Evolutionary conservation across 2,888 invertebrate genomes (phyloP).

Genomic region (Polia nebulosa): DNA sequence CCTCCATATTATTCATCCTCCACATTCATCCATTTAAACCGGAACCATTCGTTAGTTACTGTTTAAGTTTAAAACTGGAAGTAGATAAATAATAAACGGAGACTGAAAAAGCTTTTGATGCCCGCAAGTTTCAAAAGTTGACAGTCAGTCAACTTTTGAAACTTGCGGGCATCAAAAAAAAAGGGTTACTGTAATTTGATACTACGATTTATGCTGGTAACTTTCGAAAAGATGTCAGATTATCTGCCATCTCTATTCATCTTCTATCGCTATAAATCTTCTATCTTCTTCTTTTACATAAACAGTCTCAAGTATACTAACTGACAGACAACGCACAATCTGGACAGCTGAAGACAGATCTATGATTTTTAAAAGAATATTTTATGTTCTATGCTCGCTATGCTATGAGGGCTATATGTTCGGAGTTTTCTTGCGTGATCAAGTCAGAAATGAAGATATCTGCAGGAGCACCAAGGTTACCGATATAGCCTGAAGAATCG

Average conservation of each 20-base stretch:
- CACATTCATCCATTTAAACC: neutral
- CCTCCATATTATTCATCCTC: neutral
- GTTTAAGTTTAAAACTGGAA: slow-evolving; percentile 39
- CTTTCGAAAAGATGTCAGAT: too few species aligned
- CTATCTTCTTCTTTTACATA: neutral
- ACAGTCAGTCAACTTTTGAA: too few species aligned
- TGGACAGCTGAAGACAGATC: neutral
- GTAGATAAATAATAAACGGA: slow-evolving; percentile 24
- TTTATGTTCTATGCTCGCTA: too few species aligned
- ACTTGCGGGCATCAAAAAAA: too few species aligned
- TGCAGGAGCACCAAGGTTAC: too few species aligned
- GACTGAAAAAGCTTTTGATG: slow-evolving; percentile 43
- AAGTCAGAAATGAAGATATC: too few species aligned
- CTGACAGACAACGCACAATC: neutral
- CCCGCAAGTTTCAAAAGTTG: slow-evolving; percentile 35
- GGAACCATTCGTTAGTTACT: slow-evolving; percentile 13
- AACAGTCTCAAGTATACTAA: neutral
- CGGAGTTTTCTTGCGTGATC: too few species aligned
- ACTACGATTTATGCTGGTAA: slow-evolving; percentile 26
- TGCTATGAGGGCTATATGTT: too few species aligned
- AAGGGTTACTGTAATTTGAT: slow-evolving; percentile 30
- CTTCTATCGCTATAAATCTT: neutral
- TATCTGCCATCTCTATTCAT: slow-evolving; percentile 4
- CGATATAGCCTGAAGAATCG: too few species aligned
- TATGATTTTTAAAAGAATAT: slow-evolving; percentile 1